Percentiles rank a stretch among this genome's conserved stretches.
Conservation (phyloP, 2,888 invertebrate species). For the Coelinius sp. region DNA sequence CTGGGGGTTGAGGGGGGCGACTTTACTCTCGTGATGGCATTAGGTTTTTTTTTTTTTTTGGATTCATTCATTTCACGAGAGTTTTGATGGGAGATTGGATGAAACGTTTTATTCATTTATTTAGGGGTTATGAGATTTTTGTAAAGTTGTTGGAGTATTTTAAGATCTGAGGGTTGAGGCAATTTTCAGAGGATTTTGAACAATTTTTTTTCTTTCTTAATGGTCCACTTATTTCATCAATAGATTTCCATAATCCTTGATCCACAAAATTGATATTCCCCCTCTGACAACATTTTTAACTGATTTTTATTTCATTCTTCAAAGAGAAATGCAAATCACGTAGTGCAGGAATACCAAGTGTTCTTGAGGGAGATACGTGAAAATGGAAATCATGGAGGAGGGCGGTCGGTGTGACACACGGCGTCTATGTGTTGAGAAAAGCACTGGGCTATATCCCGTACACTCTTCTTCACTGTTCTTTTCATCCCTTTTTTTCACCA, state of each 20-base stretch:
- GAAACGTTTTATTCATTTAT: background rate
- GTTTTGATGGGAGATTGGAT: background rate
- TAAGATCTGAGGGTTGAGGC: background rate
- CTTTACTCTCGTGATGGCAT: conserved; percentile 29
- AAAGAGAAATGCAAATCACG: conserved; percentile 18
- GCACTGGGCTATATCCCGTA: conserved; percentile 34
- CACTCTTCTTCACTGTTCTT: conserved; percentile 14
- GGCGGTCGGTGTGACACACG: conserved; percentile 59
- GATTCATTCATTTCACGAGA: background rate
- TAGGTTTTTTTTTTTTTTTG: background rate
- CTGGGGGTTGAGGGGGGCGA: conserved; percentile 35
- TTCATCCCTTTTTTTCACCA: conserved; percentile 47
- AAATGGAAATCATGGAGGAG: conserved; percentile 61
- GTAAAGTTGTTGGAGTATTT: background rate
- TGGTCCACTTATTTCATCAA: too few relatives aligned
- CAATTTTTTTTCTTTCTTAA: too few relatives aligned
- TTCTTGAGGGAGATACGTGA: conserved; percentile 44
- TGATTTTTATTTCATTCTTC: background rate
- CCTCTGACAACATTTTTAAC: background rate
- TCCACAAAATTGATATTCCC: background rate
- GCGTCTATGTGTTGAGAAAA: conserved; percentile 44
- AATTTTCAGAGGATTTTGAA: too few relatives aligned
- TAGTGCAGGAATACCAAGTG: conserved; percentile 41
- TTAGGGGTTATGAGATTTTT: background rate
- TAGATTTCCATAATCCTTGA: too few relatives aligned